Evolutionary conservation across 2,888 invertebrate species (phyloP).

Genomic region (Phasia obesa): DNA sequence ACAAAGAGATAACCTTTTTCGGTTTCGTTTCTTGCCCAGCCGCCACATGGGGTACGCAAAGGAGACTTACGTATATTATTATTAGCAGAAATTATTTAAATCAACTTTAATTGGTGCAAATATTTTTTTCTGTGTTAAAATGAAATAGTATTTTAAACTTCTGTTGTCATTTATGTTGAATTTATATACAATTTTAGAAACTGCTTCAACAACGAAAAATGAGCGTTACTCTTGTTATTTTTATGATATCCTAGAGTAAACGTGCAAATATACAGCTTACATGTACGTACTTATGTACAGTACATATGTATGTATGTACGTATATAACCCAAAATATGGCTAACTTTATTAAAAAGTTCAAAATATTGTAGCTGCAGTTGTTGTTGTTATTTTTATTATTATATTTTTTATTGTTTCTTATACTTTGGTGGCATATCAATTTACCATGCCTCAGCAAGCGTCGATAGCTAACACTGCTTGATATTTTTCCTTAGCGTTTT

Average conservation of each 20-base stretch:
- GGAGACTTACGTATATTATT: no score
- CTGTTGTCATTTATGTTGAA: constrained; percentile 14
- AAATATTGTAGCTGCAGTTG: constrained; percentile 41
- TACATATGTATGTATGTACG: not conserved
- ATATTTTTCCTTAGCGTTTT: constrained; percentile 42
- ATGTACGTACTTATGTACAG: no score
- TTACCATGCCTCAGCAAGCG: constrained; percentile 74
- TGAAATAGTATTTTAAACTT: constrained; percentile 7
- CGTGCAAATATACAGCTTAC: no score
- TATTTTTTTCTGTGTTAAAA: no score
- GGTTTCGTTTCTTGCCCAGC: no score
- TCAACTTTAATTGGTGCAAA: no score
- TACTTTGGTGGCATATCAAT: constrained; percentile 74
- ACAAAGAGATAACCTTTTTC: no score
- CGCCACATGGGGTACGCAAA: no score
- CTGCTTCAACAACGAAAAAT: constrained; percentile 35
- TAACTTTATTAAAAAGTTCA: constrained; percentile 46
- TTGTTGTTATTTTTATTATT: constrained; percentile 29
- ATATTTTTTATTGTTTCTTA: constrained; percentile 61
- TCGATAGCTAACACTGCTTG: constrained; percentile 78
- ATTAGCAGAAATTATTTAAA: no score
- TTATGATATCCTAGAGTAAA: not conserved
- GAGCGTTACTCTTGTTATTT: constrained; percentile 56
- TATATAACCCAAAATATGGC: constrained; percentile 12
- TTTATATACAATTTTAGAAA: not conserved